phyloP scores from a whole-genome alignment of 2,113 vertebrate genomes.

The Gadus chalcogrammus region DNA sequence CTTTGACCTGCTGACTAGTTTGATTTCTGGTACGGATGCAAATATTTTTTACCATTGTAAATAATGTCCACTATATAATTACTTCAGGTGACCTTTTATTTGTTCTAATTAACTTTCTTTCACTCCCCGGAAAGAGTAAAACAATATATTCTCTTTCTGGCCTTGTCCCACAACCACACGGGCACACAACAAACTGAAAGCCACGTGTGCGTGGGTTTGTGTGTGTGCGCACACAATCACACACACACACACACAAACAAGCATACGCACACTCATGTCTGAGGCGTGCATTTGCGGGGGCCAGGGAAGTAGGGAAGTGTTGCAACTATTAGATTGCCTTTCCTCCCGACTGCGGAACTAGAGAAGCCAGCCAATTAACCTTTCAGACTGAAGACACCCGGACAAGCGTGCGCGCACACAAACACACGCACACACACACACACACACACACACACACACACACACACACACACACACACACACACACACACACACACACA shows the following conservation, averaged over 20 bases:
- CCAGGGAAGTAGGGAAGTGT: slow-evolving; percentile 52
- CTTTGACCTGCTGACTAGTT: too few species aligned
- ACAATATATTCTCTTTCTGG: too few species aligned
- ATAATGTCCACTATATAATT: too few species aligned
- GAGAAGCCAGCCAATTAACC: slow-evolving; percentile 67
- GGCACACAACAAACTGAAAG: background rate
- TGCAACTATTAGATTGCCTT: slow-evolving; percentile 59
- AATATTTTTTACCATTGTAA: too few species aligned
- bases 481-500: background rate
- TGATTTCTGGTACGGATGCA: too few species aligned
- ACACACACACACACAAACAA: background rate
- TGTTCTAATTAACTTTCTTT: too few species aligned
- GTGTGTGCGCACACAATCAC: background rate
- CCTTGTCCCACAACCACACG: background rate
- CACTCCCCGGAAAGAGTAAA: too few species aligned
- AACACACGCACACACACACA: slow-evolving; percentile 3
- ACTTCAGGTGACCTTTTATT: too few species aligned
- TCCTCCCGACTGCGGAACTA: slow-evolving; percentile 55
- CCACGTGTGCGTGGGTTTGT: background rate
- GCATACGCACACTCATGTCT: slow-evolving; percentile 12
- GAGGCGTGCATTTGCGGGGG: slow-evolving; percentile 27
- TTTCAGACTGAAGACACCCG: slow-evolving; percentile 40
- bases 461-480: background rate
- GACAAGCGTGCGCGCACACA: slow-evolving; percentile 14
- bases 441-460: slow-evolving; percentile 4